phyloP scores from a whole-genome alignment of 2,113 vertebrate genomes.

The Sciurus niger region DNA sequence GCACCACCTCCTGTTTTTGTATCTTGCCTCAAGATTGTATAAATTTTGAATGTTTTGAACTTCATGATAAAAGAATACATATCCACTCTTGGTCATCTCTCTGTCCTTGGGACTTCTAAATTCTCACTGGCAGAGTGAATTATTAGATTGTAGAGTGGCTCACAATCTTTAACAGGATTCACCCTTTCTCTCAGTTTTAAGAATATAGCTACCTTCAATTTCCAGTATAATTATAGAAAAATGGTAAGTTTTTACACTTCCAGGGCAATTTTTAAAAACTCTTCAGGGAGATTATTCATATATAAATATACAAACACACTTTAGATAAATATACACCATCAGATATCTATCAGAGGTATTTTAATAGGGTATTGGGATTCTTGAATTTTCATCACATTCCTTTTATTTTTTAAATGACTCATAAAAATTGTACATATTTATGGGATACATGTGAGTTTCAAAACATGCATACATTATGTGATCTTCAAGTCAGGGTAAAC shows the following conservation, averaged over 20 bases:
- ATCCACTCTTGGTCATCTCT: not conserved
- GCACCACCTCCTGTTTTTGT: not conserved
- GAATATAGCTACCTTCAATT: conserved; percentile 20
- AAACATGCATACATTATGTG: not conserved
- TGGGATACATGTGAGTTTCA: not conserved
- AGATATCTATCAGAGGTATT: not conserved
- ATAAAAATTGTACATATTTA: not conserved
- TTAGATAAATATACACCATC: not conserved
- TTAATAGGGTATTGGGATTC: not conserved
- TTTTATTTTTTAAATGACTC: not conserved
- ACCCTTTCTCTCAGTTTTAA: not conserved
- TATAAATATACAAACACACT: not conserved
- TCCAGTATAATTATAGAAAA: not conserved
- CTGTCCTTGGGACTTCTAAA: not conserved
- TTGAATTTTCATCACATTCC: not conserved
- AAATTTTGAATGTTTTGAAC: conserved; percentile 12
- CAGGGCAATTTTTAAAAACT: not conserved
- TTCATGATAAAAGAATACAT: not conserved
- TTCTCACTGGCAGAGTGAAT: conserved; percentile 7
- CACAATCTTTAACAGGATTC: conserved; percentile 10
- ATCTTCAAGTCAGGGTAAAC: not conserved
- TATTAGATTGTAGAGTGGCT: not conserved
- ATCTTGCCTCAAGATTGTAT: not conserved
- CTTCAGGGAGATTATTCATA: not conserved
- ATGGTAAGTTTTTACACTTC: not conserved